Base-by-base conservation (phyloP, 2,888 invertebrate genomes). In the Melinopterus prodromus region DNA sequence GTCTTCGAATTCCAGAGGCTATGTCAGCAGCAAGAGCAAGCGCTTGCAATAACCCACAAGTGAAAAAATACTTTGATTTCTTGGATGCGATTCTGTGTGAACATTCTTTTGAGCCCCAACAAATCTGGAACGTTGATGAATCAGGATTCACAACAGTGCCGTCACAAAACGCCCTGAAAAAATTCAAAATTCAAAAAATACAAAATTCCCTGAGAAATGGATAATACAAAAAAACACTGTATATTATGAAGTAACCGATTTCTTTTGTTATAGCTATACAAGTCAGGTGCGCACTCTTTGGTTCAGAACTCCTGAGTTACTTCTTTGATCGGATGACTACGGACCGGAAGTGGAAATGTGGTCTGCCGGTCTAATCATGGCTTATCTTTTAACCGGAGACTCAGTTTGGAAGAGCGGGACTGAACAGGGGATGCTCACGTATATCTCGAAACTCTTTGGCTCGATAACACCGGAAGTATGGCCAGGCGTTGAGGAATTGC, bases 21-120 rank as follows among this genome's bases (percentile, higher is more conserved):
- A 80, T 77, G n/a, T 77, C 72, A 16, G 69, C 71, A 69, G 77
- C 77, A 15, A 77, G 77, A 69, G 77, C 77, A 69, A 16, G 16
- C n/a, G 72, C 53, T 0, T 79, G 77, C 69, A 77, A 79, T 74
- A 71, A 36, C 53, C 16, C 35, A 12, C 70, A 77, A 16, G 77
- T 79, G n/a, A 76, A 77, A n/a, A 77, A 71, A 35, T 77, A 71
- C 70, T 79, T 79, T 71, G 35, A 76, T 26, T 16, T 2, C 53
- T 53, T 53, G 53, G 12, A 53, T 53, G 1, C 1, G 2, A 26
- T 71, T 16, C 71, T 26, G 35, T 12, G 6, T 16, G 35, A 71
- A 71, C 5, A 71, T 16, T 71, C 35, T 7, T 71, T 26, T 71
- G n/a, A 16, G 9, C 26, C 71, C 15, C 71, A 71, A 4, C 15